phyloP scores from a whole-genome alignment of 2,888 invertebrate species.

The Chymomyza amoena region DNA sequence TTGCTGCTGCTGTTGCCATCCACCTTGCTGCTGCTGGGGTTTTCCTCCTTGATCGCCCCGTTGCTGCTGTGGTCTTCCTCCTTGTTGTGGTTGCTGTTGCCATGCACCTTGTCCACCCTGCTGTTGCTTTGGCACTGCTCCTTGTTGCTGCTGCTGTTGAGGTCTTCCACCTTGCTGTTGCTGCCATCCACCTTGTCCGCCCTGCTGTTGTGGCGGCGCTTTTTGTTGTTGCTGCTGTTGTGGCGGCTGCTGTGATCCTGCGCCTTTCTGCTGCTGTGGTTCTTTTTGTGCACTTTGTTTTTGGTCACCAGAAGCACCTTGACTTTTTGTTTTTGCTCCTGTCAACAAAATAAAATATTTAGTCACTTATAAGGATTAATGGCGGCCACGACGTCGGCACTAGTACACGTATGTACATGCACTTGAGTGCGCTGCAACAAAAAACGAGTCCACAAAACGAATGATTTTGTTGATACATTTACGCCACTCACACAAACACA shows the following conservation, averaged over 20 bases:
- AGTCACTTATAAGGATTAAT: not conserved
- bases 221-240: not conserved
- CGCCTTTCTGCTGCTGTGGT: not conserved
- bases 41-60: not conserved
- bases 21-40: not conserved
- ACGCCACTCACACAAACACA: not conserved
- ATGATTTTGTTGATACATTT: not conserved
- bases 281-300: not conserved
- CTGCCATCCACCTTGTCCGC: constrained; percentile 3
- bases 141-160: constrained; percentile 11
- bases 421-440: not conserved
- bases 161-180: constrained; percentile 7
- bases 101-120: constrained; percentile 2
- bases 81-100: not conserved
- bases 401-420: not conserved
- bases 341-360: not conserved
- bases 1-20: not conserved
- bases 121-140: not conserved
- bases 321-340: not conserved
- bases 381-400: not conserved
- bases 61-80: not conserved
- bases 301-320: too few relatives aligned
- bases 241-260: not conserved
- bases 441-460: too few relatives aligned
- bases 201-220: constrained; percentile 4